Percentiles rank a stretch among this genome's conserved stretches.
These are phyloP conservation scores for Drosophila demipolita DNA, from an alignment of 2,888 invertebrate species.

Conservation along the genomic window DNA sequence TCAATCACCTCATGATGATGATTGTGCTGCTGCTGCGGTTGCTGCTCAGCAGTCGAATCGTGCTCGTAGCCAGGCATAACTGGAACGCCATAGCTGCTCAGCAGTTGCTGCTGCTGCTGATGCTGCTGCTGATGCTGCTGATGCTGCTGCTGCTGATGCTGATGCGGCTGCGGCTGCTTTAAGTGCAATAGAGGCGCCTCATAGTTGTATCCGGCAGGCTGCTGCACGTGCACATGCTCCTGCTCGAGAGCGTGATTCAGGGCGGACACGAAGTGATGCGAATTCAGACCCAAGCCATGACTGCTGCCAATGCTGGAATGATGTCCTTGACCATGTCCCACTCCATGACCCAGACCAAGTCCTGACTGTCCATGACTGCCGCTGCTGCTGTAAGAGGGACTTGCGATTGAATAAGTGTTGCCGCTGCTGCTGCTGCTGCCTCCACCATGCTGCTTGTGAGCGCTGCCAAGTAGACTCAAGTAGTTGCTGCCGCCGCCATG, in stretches of 20 bases:
- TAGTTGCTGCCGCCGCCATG: conserved; percentile 24
- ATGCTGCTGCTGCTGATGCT: conserved; percentile 42
- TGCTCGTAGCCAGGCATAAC: conserved; percentile 61
- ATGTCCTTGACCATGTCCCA: background rate
- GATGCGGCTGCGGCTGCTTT: background rate
- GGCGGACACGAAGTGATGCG: conserved; percentile 16
- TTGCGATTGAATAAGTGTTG: conserved; percentile 51
- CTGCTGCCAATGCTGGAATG: conserved; percentile 11
- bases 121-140: background rate
- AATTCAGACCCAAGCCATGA: conserved; percentile 14
- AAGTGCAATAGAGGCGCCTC: conserved; percentile 46
- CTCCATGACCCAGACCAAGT: conserved; percentile 21
- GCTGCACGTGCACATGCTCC: conserved; percentile 11
- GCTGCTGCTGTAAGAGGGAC: conserved; percentile 42
- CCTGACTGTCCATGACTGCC: conserved; percentile 19
- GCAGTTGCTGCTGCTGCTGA: conserved; percentile 51
- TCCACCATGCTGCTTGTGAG: conserved; percentile 52
- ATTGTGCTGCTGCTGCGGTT: conserved; percentile 16
- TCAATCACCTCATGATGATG: conserved; percentile 14
- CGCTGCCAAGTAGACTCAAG: conserved; percentile 32
- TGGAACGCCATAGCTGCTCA: conserved; percentile 65
- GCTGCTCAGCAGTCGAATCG: conserved; percentile 18
- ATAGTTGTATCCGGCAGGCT: conserved; percentile 57
- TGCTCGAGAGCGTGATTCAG: conserved; percentile 44
- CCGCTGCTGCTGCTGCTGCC: conserved; percentile 22